These are phyloP conservation scores for Epiblema foenella DNA, from an alignment of 2,888 invertebrate genomes.

Conservation along the genomic window DNA sequence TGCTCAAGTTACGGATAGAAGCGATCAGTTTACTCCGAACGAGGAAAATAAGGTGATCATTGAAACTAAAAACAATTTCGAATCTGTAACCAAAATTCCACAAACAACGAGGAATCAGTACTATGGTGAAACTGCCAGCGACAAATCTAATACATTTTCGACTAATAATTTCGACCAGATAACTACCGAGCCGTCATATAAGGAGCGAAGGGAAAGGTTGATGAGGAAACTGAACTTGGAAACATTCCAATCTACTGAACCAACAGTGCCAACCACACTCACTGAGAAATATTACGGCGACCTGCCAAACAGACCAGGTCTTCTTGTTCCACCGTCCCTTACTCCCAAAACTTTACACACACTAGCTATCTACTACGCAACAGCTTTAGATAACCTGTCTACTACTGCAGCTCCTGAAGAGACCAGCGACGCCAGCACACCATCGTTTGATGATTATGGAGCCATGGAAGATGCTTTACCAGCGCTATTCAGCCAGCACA, in stretches of 20 bases:
- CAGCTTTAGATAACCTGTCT: conserved; percentile 86
- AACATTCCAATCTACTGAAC: conserved; percentile 74
- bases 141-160: conserved; percentile 62
- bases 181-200: conserved; percentile 77
- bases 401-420: conserved; percentile 72
- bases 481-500: conserved; percentile 87
- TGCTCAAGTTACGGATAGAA: conserved; percentile 61
- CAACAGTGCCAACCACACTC: conserved; percentile 69
- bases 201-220: conserved; percentile 89
- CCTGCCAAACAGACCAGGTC: conserved; percentile 82
- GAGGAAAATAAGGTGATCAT: conserved; percentile 56
- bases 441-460: conserved; percentile 67
- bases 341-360: conserved; percentile 92
- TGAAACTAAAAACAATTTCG: conserved; percentile 66
- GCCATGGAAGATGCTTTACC: conserved; percentile 82
- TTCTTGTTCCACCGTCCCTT: conserved; percentile 89
- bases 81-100: conserved; percentile 77
- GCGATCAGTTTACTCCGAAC: conserved; percentile 52
- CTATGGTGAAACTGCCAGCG: conserved; percentile 62
- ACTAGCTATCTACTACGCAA: conserved; percentile 92
- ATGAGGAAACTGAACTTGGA: conserved; percentile 88
- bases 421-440: conserved; percentile 62
- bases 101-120: conserved; percentile 61
- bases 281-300: conserved; percentile 79
- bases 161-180: conserved; percentile 57